These are phyloP conservation scores for Bombylius major DNA, from an alignment of 2,888 invertebrate genomes.

Conservation along the genomic window DNA sequence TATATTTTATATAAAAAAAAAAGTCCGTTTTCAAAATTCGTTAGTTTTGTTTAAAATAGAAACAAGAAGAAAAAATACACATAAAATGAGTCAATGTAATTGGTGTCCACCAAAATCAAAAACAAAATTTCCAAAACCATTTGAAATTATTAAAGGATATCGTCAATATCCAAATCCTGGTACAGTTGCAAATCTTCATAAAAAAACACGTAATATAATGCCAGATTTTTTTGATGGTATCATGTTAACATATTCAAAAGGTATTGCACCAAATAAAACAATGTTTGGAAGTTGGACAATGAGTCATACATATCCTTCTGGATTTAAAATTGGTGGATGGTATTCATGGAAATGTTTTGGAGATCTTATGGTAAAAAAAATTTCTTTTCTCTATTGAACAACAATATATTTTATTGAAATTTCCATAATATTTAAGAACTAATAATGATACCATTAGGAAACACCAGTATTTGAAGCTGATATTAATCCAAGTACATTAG, in stretches of 20 bases:
- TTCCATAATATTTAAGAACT: background rate
- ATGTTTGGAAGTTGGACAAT: slow-evolving; percentile 27
- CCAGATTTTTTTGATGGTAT: slow-evolving; percentile 33
- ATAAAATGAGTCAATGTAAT: slow-evolving; percentile 1
- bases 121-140: slow-evolving; percentile 26
- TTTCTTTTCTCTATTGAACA: too few species aligned
- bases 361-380: slow-evolving; percentile 26
- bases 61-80: too few species aligned
- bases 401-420: background rate
- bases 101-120: background rate
- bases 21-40: too few species aligned
- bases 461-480: slow-evolving; percentile 32
- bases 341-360: slow-evolving; percentile 23
- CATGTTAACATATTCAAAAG: slow-evolving; percentile 26
- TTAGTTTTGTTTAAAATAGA: too few species aligned
- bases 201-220: slow-evolving; percentile 30
- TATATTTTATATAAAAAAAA: too few species aligned
- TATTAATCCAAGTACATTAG: slow-evolving; percentile 31
- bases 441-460: slow-evolving; percentile 17
- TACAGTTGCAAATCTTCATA: slow-evolving; percentile 29
- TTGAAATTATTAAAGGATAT: slow-evolving; percentile 22
- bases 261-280: slow-evolving; percentile 28
- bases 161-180: slow-evolving; percentile 29
- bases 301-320: slow-evolving; percentile 30
- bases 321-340: slow-evolving; percentile 33